Percentiles rank a stretch among this genome's conserved stretches.
Conservation (phyloP, 2,113 vertebrate genomes). For the Psittacula cyanocephala region DNA sequence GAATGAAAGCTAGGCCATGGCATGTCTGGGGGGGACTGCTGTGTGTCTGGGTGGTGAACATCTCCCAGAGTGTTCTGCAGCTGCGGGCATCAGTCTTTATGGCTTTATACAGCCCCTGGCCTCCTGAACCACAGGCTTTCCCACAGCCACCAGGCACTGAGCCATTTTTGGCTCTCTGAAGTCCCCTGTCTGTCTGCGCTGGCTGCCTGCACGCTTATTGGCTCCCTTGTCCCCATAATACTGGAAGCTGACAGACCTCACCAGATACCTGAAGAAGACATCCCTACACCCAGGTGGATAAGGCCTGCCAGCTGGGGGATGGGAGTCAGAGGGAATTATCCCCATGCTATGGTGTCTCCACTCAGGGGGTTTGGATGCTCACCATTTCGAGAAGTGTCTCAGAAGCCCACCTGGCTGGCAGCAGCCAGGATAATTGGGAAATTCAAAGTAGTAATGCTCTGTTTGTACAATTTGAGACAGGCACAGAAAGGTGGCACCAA, state of each 20-base stretch:
- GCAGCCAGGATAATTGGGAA: neutral
- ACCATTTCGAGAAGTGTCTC: neutral
- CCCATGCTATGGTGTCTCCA: accelerated
- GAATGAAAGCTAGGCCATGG: conserved; percentile 44
- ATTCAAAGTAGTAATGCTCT: neutral
- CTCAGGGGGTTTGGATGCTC: neutral
- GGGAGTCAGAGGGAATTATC: neutral
- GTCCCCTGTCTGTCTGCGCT: neutral
- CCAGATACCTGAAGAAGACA: neutral
- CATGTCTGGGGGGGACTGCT: conserved; percentile 4
- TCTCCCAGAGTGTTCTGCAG: conserved; percentile 5
- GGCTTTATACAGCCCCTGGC: neutral
- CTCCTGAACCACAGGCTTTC: neutral
- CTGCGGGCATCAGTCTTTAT: neutral
- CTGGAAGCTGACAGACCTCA: neutral
- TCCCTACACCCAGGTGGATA: neutral
- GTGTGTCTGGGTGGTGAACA: conserved; percentile 36
- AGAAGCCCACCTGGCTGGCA: neutral
- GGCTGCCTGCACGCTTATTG: neutral
- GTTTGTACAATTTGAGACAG: neutral
- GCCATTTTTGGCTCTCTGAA: neutral
- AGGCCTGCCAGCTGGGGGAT: neutral
- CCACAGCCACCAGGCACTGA: neutral
- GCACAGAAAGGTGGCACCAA: neutral
- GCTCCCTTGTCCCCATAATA: neutral